A percentile compares a stretch with the other conserved stretches of the same genome.
Conservation (phyloP, 2,797 vertebrate genomes). For the Pseudochirops cupreus region DNA sequence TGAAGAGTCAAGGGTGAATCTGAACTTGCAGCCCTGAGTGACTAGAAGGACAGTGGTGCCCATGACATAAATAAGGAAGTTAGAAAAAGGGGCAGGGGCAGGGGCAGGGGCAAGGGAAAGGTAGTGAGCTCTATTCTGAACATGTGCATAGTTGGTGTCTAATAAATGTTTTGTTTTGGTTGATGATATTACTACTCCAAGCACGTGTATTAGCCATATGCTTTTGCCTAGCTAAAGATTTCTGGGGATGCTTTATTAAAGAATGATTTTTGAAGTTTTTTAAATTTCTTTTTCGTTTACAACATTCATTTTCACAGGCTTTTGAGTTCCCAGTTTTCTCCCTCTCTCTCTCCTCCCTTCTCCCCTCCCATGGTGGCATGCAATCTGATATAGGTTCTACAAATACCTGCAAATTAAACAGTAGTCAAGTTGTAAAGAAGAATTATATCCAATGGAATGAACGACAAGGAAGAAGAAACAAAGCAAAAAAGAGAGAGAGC, state of each 20-base stretch:
- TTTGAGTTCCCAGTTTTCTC: too few species aligned
- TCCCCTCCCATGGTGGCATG: too few species aligned
- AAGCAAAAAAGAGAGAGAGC: too few species aligned
- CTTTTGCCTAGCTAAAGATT: constrained; percentile 54
- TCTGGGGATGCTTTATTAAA: constrained; percentile 52
- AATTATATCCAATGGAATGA: too few species aligned
- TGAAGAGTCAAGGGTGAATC: background rate
- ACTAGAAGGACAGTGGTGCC: background rate
- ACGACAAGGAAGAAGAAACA: too few species aligned
- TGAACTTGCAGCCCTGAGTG: background rate
- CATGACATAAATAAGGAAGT: background rate
- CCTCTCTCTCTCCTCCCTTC: too few species aligned
- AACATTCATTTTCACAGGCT: too few species aligned
- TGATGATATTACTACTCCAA: constrained; percentile 36
- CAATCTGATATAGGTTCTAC: too few species aligned
- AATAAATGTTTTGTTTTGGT: background rate
- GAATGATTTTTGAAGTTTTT: background rate
- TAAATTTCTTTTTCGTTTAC: too few species aligned
- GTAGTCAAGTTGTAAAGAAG: too few species aligned
- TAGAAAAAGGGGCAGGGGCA: background rate
- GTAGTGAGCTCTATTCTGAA: background rate
- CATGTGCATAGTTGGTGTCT: background rate
- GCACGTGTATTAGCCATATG: background rate
- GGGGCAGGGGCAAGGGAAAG: background rate
- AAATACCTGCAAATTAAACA: too few species aligned